phyloP scores from a whole-genome alignment of 2,113 vertebrate genomes.

The human region DNA sequence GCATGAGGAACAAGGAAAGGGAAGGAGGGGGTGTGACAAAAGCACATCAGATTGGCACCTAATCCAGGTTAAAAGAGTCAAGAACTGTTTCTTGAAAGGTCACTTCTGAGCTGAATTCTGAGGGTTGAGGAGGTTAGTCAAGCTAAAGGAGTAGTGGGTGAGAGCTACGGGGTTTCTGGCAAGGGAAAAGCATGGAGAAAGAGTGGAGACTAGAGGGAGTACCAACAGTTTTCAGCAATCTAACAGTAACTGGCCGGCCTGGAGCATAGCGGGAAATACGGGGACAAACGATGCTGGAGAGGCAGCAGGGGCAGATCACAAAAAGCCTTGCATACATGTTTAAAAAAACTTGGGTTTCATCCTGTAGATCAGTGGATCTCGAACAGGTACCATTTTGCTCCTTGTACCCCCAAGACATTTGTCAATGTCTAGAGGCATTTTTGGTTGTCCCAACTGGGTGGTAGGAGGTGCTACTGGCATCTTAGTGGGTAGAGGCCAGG shows the following conservation, averaged over 20 bases:
- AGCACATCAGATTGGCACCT: background rate
- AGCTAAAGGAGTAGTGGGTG: background rate
- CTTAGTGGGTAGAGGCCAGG: background rate
- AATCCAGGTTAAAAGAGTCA: background rate
- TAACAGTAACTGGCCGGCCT: background rate
- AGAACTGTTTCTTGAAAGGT: background rate
- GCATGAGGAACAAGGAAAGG: background rate
- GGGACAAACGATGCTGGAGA: background rate
- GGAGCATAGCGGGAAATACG: background rate
- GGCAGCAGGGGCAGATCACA: background rate
- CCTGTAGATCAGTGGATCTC: background rate
- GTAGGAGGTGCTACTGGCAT: background rate
- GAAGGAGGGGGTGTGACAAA: background rate
- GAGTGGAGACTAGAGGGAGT: background rate
- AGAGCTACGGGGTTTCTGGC: background rate
- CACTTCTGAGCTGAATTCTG: background rate
- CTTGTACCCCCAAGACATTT: background rate
- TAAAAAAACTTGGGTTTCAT: background rate
- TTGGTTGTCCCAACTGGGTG: background rate
- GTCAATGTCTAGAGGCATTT: conserved; percentile 3
- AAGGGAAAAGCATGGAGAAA: background rate
- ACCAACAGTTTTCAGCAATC: background rate
- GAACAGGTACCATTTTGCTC: background rate
- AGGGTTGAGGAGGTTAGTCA: background rate
- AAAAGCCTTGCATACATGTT: too few relatives aligned